These are phyloP conservation scores for Stenotaenia linearis DNA, from an alignment of 2,888 invertebrate genomes.

Conservation along the genomic window DNA sequence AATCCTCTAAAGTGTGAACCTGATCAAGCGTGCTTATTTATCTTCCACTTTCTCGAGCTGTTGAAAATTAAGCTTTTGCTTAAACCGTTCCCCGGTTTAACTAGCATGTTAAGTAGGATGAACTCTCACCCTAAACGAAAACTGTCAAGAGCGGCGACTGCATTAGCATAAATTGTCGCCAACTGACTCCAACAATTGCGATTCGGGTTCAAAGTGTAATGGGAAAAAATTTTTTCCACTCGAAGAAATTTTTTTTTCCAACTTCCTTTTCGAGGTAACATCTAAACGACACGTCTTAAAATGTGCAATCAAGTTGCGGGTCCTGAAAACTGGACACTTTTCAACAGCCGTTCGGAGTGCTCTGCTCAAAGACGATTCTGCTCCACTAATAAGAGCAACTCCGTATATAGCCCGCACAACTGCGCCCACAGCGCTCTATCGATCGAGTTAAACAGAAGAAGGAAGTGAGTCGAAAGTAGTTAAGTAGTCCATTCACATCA, in stretches of 20 bases:
- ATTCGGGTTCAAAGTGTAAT: constrained; percentile 4
- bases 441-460: not conserved
- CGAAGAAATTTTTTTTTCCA: not conserved
- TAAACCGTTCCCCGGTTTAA: not conserved
- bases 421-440: constrained; percentile 22
- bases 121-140: constrained; percentile 16
- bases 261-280: not conserved
- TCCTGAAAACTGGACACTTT: constrained; percentile 10
- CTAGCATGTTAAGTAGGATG: constrained; percentile 24
- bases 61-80: constrained; percentile 16
- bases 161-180: constrained; percentile 22
- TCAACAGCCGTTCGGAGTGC: constrained; percentile 15
- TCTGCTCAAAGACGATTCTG: constrained; percentile 19
- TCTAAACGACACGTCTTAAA: constrained; percentile 19
- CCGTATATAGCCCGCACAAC: constrained; percentile 11
- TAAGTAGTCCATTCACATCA: constrained; percentile 24
- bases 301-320: constrained; percentile 2
- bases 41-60: not conserved
- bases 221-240: not conserved
- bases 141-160: constrained; percentile 14
- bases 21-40: not conserved
- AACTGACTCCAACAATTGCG: not conserved
- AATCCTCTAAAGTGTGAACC: constrained; percentile 4
- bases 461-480: constrained; percentile 19
- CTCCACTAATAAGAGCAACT: constrained; percentile 10